These are phyloP conservation scores for Myotis yumanensis DNA, from an alignment of 2,113 vertebrate genomes.

Conservation along the genomic window DNA sequence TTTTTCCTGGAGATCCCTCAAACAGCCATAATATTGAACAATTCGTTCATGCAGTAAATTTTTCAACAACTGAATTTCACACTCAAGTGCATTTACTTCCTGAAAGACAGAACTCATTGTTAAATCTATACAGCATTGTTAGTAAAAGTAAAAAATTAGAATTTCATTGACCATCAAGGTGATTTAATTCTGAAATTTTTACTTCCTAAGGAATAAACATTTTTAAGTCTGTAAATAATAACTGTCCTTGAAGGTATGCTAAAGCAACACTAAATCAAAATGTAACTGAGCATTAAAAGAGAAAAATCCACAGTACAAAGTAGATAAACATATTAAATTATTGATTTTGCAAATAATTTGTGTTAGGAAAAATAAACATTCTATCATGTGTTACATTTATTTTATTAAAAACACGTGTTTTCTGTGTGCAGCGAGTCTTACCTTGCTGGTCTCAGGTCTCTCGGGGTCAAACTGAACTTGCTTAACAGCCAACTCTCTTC, in stretches of 20 bases:
- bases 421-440: conserved; percentile 72
- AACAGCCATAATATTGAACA: conserved; percentile 98
- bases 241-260: neutral
- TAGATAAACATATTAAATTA: neutral
- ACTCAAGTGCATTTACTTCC: conserved; percentile 98
- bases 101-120: conserved; percentile 74
- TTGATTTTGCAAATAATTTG: conserved; percentile 35
- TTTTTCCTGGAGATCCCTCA: conserved; percentile 93
- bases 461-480: conserved; percentile 99
- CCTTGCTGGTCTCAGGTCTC: conserved; percentile 98
- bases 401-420: conserved; percentile 9
- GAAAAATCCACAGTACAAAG: conserved; percentile 12
- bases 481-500: conserved; percentile 96
- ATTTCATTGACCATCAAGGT: neutral
- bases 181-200: conserved; percentile 48
- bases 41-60: conserved; percentile 97
- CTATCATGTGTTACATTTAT: neutral
- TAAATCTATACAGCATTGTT: neutral
- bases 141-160: conserved; percentile 25
- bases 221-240: conserved; percentile 11
- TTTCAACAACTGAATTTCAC: conserved; percentile 99
- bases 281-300: conserved; percentile 8
- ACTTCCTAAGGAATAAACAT: conserved; percentile 17
- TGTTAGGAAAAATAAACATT: neutral
- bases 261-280: conserved; percentile 5